Evolutionary conservation across 2,797 vertebrate genomes (phyloP), one percentile per base, ranked within the genome.

Genomic region (Phaenicophaeus curvirostris): DNA sequence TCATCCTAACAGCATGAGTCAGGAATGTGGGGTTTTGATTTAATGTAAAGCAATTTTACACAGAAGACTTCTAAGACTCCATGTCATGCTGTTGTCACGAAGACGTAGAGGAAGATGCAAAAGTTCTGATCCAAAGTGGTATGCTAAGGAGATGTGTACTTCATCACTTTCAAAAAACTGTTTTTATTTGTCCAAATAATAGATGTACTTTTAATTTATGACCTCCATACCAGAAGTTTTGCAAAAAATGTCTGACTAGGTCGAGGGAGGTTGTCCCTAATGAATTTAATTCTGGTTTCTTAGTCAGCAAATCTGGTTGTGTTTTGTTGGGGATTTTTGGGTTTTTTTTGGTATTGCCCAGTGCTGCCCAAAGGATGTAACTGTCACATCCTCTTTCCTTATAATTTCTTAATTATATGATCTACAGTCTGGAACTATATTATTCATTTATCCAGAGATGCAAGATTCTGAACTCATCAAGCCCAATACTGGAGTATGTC

Each of bases 1-100:
- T 78, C 66, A 58, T 48, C 37, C 58, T 57, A 67, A 82, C 41
- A 67, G 25, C 51, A 27, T 9, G 16, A 77, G 58, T n/a, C 11
- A 66, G 20, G 27, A 89, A 31, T n/a, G 55, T 89, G 67, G 15
- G 27, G 8, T 50, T 97, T 77, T 83, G 74, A 41, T 73, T 79
- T 79, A 42, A 75, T 7, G 13, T 31, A 51, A 80, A 88, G 46
- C 15, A 65, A 19, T 35, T 92, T 54, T 58, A 63, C 11, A 66
- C 5, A 62, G 24, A 74, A 72, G 1, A 39, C 23, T 39, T 65
- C 23, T 72, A 65, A 92, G 44, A 31, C 27, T 77, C 79, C 39
- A 37, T 31, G 42, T 59, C 1, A 5, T n/a, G 35, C 20, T 65
- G 17, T 41, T 75, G 53, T 84, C 71, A 57, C 71, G 74, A 74